Conservation (phyloP, 1,140 invertebrate genomes). For the Drosophila sproati region DNA sequence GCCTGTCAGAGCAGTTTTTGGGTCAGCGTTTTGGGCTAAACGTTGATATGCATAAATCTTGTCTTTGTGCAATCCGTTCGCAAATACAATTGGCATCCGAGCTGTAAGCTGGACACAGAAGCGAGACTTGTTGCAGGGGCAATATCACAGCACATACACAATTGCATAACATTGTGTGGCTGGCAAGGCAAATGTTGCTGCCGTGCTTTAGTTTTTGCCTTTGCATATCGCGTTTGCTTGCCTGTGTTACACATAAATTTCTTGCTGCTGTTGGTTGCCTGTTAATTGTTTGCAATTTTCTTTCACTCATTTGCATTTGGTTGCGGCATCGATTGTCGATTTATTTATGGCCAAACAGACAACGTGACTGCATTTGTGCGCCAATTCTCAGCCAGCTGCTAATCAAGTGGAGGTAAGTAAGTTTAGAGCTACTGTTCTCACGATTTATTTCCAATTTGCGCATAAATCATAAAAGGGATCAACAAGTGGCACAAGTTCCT, state of each 20-base stretch:
- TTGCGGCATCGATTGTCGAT: constrained; percentile 77
- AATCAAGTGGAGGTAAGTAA: constrained; percentile 23
- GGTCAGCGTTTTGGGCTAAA: constrained; percentile 76
- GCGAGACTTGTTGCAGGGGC: constrained; percentile 4
- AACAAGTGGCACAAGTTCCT: constrained; percentile 5
- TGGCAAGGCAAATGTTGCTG: constrained; percentile 53
- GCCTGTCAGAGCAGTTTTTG: constrained; percentile 46
- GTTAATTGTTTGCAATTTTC: constrained; percentile 74
- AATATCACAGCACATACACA: constrained; percentile 11
- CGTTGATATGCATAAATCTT: constrained; percentile 82
- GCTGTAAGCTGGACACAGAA: background rate
- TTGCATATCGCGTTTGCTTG: constrained; percentile 44
- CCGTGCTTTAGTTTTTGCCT: constrained; percentile 28
- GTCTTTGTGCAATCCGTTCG: constrained; percentile 62
- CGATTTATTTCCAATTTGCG: background rate
- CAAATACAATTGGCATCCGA: constrained; percentile 64
- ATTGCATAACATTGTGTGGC: constrained; percentile 65
- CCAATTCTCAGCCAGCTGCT: constrained; percentile 55
- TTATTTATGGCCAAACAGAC: constrained; percentile 56
- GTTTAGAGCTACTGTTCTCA: constrained; percentile 11
- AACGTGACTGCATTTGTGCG: constrained; percentile 39
- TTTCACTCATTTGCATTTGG: constrained; percentile 76
- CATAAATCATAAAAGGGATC: constrained; percentile 19
- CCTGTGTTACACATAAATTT: constrained; percentile 76
- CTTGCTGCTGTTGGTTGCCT: constrained; percentile 40